Evolutionary conservation across 2,797 vertebrate species (phyloP).

Genomic region (Micrastur ruficollis): DNA sequence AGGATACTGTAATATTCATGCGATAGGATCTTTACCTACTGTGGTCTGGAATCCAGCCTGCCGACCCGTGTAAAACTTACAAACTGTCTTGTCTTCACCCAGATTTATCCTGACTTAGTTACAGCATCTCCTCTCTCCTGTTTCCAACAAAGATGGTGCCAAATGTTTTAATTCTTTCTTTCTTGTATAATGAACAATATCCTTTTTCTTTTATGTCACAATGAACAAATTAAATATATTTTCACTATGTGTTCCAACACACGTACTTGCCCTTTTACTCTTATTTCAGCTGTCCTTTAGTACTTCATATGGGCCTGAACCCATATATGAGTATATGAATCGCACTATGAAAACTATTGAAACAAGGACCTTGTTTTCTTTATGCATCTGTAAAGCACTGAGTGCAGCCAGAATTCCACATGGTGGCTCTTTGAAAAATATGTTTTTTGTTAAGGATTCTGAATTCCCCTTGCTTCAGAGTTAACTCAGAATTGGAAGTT

Average conservation of each 20-base stretch:
- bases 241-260: background rate
- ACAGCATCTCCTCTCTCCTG: background rate
- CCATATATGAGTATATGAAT: background rate
- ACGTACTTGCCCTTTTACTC: background rate
- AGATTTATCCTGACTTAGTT: background rate
- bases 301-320: background rate
- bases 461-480: background rate
- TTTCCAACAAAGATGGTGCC: background rate
- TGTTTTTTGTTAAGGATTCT: background rate
- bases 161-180: background rate
- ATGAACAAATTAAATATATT: background rate
- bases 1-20: background rate
- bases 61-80: background rate
- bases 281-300: background rate
- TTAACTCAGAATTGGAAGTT: background rate
- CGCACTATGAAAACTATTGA: background rate
- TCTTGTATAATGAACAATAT: background rate
- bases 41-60: background rate
- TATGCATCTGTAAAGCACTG: background rate
- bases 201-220: background rate
- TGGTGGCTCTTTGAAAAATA: constrained; percentile 23
- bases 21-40: background rate
- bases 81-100: background rate
- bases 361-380: constrained; percentile 12
- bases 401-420: constrained; percentile 11